Base-by-base conservation (phyloP, 2,797 vertebrate genomes). In the Perodicticus potto region DNA sequence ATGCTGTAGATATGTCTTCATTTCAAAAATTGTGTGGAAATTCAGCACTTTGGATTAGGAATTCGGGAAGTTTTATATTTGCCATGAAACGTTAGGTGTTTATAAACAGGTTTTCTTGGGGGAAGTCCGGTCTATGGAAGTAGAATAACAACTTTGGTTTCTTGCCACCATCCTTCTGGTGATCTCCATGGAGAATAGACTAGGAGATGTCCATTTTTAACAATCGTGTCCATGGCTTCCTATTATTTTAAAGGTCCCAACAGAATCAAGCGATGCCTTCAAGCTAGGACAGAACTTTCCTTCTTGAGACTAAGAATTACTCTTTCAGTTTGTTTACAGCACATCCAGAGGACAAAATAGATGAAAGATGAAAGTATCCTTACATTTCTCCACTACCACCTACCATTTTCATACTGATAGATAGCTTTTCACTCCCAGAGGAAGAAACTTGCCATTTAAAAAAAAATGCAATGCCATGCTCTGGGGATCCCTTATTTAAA, bases 401-500 rank as follows among this genome's bases (percentile, higher is more conserved):
- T 92, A n/a, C 80, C n/a, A 20, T 92, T 70, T 1, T 55, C 37
- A 19, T 69, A 57, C 85, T 84, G 45, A 70, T 77, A 73, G 61
- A 63, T 1, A 81, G 22, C 49, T 74, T 93, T 95, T 83, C 23
- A 49, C 53, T 88, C 43, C 43, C 43, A 76, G 34, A 65, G 34
- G 45, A 87, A 92, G 80, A 53, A 86, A 72, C 72, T 61, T 83
- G 29, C 53, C 94, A 73, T 95, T 92, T 86, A 23, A 80, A 55
- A 77, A 59, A 72, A 34, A 74, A 32, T 70, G 27, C 27, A 95
- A 53, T 88, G 59, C 34, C 29, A 13, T 43, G 7, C 59, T 86
- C 53, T 88, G 53, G 67, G 69, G 40, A 90, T 67, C 84, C n/a
- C 77, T 88, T 86, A 81, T 96, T 94, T 93, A 43, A 86, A 59